Evolutionary conservation across 2,113 vertebrate genomes (phyloP).

Genomic region (Gymnobelideus leadbeateri): DNA sequence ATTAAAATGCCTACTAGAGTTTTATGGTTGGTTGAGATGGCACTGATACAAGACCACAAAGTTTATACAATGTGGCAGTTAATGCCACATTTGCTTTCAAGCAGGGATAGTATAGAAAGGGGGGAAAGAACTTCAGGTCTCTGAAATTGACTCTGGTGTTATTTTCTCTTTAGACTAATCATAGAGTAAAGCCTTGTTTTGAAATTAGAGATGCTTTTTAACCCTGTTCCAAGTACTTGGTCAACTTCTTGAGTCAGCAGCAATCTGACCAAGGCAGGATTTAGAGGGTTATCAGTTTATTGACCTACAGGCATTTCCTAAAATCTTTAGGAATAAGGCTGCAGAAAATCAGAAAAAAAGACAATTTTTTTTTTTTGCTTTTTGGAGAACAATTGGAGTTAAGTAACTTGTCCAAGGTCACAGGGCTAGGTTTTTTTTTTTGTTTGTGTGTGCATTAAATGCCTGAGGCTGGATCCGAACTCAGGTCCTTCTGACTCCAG

Average conservation of each 20-base stretch:
- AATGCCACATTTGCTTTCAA: conserved; percentile 22
- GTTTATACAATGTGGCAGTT: conserved; percentile 22
- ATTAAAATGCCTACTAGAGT: conserved; percentile 18
- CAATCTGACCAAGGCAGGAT: not conserved
- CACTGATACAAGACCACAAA: not conserved
- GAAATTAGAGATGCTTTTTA: conserved; percentile 60
- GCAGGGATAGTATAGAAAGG: not conserved
- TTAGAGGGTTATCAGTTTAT: not conserved
- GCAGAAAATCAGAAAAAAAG: not conserved
- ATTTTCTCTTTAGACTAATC: conserved; percentile 50
- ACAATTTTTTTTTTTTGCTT: too few relatives aligned
- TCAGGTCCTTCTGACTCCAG: too few relatives aligned
- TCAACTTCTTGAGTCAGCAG: conserved; percentile 49
- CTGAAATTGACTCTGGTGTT: conserved; percentile 35
- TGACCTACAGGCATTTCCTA: not conserved
- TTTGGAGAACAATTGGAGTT: too few relatives aligned
- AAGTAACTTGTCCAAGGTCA: too few relatives aligned
- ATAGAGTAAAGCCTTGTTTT: conserved; percentile 62
- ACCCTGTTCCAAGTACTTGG: conserved; percentile 59
- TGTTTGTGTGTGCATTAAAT: too few relatives aligned
- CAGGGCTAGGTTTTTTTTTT: too few relatives aligned
- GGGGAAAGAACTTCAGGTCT: not conserved
- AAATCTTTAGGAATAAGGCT: not conserved
- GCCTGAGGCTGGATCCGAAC: too few relatives aligned
- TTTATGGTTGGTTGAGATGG: not conserved